Percentiles rank a stretch among this genome's conserved stretches.
These are phyloP conservation scores for Mimumesa dahlbomi DNA, from an alignment of 2,888 invertebrate genomes.

Conservation along the genomic window DNA sequence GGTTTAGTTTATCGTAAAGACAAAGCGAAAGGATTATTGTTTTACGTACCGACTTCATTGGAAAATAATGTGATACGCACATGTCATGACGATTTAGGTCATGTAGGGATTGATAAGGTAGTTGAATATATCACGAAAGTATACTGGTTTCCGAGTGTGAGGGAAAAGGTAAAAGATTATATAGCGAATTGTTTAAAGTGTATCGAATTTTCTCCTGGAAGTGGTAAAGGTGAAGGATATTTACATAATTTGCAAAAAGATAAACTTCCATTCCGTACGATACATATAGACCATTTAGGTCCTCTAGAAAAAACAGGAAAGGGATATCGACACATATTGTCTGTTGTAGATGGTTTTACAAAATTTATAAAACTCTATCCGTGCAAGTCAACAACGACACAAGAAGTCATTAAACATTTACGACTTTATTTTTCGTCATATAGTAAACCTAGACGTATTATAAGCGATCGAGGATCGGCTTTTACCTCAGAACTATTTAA, in stretches of 20 bases:
- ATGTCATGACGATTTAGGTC: too few relatives aligned
- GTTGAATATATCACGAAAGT: not conserved
- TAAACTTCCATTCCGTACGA: not conserved
- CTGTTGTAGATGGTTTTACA: constrained; percentile 1
- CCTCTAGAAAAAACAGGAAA: constrained; percentile 5
- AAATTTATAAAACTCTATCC: constrained; percentile 3
- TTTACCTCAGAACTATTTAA: not conserved
- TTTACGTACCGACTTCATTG: too few relatives aligned
- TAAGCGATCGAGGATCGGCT: not conserved
- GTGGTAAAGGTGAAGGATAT: not conserved
- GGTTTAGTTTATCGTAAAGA: constrained; percentile 13
- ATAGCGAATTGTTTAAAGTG: constrained; percentile 15
- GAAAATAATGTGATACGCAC: too few relatives aligned
- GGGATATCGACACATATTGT: not conserved
- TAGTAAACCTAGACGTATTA: not conserved
- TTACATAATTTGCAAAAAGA: constrained; percentile 10
- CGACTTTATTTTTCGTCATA: not conserved
- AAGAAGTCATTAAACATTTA: not conserved
- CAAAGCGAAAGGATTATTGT: not conserved
- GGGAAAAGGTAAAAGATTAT: not conserved
- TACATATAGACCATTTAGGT: constrained; percentile 7
- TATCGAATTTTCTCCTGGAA: constrained; percentile 4
- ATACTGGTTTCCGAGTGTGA: constrained; percentile 19
- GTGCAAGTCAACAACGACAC: not conserved
- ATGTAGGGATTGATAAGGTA: constrained; percentile 5